Percentiles rank a stretch among this genome's conserved stretches.
phyloP scores from a whole-genome alignment of 2,113 vertebrate species.

The Megaptera novaeangliae region DNA sequence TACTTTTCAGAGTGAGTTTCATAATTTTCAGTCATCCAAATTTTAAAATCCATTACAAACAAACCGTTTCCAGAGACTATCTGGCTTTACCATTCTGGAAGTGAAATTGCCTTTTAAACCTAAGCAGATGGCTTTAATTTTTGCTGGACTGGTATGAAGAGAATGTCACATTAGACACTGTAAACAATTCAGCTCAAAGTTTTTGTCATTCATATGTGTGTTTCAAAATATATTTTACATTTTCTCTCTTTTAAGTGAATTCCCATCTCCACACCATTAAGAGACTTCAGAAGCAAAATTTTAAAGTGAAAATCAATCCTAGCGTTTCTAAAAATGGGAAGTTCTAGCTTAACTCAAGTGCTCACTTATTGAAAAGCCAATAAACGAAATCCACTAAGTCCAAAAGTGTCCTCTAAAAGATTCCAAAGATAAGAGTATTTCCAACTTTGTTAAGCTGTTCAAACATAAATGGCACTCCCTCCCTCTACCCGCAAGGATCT shows the following conservation, averaged over 20 bases:
- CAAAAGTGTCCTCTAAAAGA: not conserved
- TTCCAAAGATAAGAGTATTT: not conserved
- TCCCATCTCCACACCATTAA: not conserved
- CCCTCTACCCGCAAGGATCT: not conserved
- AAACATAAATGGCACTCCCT: not conserved
- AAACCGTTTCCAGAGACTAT: slow-evolving; percentile 10
- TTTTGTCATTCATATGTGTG: not conserved
- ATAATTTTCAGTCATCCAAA: not conserved
- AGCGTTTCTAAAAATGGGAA: not conserved
- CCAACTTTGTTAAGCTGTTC: not conserved
- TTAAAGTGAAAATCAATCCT: not conserved
- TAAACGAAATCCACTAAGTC: not conserved
- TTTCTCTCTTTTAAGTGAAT: slow-evolving; percentile 12
- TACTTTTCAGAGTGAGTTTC: not conserved
- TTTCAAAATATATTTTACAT: slow-evolving; percentile 22
- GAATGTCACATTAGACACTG: slow-evolving; percentile 8
- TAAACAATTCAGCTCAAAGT: not conserved
- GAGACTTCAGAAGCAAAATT: slow-evolving; percentile 36
- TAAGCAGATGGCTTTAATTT: slow-evolving; percentile 52
- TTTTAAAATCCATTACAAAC: slow-evolving; percentile 24
- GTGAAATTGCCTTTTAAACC: slow-evolving; percentile 41
- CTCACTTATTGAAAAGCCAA: not conserved
- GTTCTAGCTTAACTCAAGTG: not conserved
- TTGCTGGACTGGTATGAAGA: slow-evolving; percentile 6
- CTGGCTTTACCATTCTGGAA: not conserved